Base-by-base conservation (phyloP, 2,888 invertebrate species). In the Euzetes globulus region DNA sequence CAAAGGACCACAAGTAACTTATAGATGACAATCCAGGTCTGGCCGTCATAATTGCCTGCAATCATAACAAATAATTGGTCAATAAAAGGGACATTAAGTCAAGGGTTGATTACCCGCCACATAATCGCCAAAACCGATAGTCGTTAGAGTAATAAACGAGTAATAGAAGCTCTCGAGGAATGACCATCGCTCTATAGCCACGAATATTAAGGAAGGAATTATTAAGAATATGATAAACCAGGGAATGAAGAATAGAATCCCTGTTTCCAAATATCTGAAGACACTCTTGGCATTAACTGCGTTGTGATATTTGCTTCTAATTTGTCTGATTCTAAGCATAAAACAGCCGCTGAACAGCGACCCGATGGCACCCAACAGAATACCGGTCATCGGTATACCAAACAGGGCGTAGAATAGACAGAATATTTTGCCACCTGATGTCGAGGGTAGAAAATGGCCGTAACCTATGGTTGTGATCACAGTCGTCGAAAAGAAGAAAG, bases 401-500 rank as follows among this genome's bases (percentile, higher is more conserved):
- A 94, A 87, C 52, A 94, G 84, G 1, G 89, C 91, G 82, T 94
- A 94, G 79, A 90, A 87, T 79, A 94, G 91, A 88, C 93, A 92
- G 78, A 94, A 86, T 77, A 92, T 88, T 78, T 92, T 87, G 13
- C 91, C 89, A 50, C 89, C 84, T 77, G 88, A 87, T 0, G 91
- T 91, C 0, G 91, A 90, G 0, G 94, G 94, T 0, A 91, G 88
- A 80, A 94, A 85, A 83, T 94, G 94, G 71, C 94, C 94, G 82
- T 94, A 94, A 70, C 94, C 94, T 79, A 94, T 91, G 7, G 94
- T 94, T 81, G 92, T 93, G 81, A 93, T 90, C 72, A 93, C 92
- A 19, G 93, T 94, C 80, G 94, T 90, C 5, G 92, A 90, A 82
- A 94, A 94, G 84, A 93, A 93, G 81, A 94, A 89, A 0, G 93